phyloP scores from a whole-genome alignment of 1,140 invertebrate species.

The Tetragnatha versicolor region DNA sequence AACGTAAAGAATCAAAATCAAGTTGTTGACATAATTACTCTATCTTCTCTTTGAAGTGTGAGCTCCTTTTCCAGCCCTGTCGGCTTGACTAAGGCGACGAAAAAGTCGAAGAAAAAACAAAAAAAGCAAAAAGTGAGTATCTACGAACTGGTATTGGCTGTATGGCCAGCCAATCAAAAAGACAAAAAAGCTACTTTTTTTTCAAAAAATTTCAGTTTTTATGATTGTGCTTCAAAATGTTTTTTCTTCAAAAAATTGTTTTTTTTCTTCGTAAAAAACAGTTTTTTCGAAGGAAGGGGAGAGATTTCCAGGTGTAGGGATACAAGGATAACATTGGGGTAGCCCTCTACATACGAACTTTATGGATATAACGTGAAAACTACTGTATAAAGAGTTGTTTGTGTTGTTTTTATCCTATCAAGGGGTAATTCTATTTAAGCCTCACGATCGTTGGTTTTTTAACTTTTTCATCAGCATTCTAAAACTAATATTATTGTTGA shows the following conservation, averaged over 20 bases:
- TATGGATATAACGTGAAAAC: no score
- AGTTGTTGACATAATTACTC: constrained; percentile 58
- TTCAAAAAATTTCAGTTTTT: constrained; percentile 30
- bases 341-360: no score
- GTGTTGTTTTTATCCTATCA: no score
- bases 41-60: constrained; percentile 93
- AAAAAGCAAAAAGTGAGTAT: constrained; percentile 54
- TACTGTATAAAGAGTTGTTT: no score
- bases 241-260: background rate
- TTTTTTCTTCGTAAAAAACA: no score
- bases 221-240: background rate
- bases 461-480: no score
- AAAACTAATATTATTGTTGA: no score
- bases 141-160: constrained; percentile 45
- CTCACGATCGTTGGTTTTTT: no score
- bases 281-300: background rate
- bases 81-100: constrained; percentile 53
- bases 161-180: constrained; percentile 52
- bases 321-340: background rate
- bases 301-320: constrained; percentile 5
- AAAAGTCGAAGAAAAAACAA: constrained; percentile 53
- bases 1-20: constrained; percentile 52
- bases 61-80: constrained; percentile 82
- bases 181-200: constrained; percentile 37
- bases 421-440: no score